Evolutionary conservation across 2,888 invertebrate genomes (phyloP).

Genomic region (Rotaria macrura): DNA sequence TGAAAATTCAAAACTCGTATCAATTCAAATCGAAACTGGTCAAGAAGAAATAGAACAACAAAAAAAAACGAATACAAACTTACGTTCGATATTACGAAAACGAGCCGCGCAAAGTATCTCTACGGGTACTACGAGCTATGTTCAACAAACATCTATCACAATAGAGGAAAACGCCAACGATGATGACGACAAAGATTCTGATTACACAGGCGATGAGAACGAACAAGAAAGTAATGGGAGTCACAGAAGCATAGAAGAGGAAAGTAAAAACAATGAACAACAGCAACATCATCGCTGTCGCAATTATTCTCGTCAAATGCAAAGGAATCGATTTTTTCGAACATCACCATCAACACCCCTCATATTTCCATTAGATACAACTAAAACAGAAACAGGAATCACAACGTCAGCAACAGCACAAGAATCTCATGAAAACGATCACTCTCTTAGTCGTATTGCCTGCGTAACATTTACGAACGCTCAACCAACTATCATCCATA

Average conservation of each 20-base stretch:
- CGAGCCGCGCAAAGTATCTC: neutral
- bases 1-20: neutral
- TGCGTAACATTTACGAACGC: neutral
- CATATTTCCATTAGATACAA: neutral
- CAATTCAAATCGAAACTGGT: neutral
- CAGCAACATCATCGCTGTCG: neutral
- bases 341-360: neutral
- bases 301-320: neutral
- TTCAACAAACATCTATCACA: neutral
- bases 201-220: conserved; percentile 1
- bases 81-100: neutral
- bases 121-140: neutral
- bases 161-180: neutral
- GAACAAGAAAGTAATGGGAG: neutral
- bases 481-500: neutral
- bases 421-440: neutral
- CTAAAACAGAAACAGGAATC: neutral
- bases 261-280: conserved; percentile 3
- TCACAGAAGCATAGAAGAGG: neutral
- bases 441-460: neutral
- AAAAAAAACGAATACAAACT: neutral
- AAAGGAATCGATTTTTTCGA: neutral
- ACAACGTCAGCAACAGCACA: neutral
- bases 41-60: neutral
- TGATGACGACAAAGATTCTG: neutral